A percentile compares a stretch with the other conserved stretches of the same genome.
phyloP scores from a whole-genome alignment of 2,888 invertebrate genomes.

The Tetheella fluctuosa region DNA sequence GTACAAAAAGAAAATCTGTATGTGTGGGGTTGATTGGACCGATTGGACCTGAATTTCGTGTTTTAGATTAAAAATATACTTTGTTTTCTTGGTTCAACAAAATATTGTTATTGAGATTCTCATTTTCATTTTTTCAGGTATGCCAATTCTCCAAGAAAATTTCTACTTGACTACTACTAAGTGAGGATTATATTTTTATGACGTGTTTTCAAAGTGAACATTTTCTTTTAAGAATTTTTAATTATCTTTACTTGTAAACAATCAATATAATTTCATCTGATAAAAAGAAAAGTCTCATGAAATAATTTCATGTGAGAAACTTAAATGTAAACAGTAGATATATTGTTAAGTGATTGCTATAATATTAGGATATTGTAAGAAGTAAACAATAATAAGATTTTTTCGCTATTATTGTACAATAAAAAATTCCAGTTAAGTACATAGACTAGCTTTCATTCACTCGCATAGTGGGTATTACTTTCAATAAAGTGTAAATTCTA shows the following conservation, averaged over 20 bases:
- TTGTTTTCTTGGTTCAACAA: too few species aligned
- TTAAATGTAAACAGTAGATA: neutral
- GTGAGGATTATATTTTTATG: constrained; percentile 5
- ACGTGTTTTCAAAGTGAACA: too few species aligned
- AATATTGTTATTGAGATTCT: too few species aligned
- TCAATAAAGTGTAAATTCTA: neutral
- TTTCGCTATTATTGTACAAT: neutral
- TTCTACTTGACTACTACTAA: constrained; percentile 2
- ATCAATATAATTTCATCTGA: neutral
- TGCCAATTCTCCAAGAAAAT: neutral
- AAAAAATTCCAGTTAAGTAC: neutral
- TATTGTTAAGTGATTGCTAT: neutral
- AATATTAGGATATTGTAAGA: constrained; percentile 1
- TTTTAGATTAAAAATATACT: too few species aligned
- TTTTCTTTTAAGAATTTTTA: neutral
- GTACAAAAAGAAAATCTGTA: too few species aligned
- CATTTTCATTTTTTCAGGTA: neutral
- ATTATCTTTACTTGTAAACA: neutral
- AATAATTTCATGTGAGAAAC: neutral
- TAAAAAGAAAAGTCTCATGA: neutral
- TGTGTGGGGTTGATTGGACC: too few species aligned
- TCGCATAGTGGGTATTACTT: neutral
- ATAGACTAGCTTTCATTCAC: too few species aligned
- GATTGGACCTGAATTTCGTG: too few species aligned
- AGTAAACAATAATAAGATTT: neutral